phyloP scores from a whole-genome alignment of 2,888 invertebrate species.

The Lithophane socia region DNA sequence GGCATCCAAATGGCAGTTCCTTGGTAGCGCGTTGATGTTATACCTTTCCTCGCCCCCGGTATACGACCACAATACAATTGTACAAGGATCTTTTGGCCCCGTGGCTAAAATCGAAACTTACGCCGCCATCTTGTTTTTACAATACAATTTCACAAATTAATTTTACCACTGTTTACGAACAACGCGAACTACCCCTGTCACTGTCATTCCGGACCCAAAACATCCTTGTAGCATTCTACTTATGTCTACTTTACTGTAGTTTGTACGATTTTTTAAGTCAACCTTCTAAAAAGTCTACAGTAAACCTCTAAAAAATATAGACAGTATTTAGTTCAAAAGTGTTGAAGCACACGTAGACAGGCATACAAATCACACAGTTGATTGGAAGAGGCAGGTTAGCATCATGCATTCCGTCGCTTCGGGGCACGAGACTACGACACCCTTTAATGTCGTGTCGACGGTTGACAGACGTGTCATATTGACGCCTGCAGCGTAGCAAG shows the following conservation, averaged over 20 bases:
- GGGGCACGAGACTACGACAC: conserved; percentile 45
- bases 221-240: too few species aligned
- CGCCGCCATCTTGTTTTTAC: too few species aligned
- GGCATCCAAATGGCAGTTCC: neutral
- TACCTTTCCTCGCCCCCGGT: neutral
- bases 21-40: neutral
- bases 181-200: too few species aligned
- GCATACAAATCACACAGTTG: conserved; percentile 37
- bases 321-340: conserved; percentile 12
- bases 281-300: too few species aligned
- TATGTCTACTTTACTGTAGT: too few species aligned
- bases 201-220: too few species aligned
- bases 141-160: too few species aligned
- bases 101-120: too few species aligned
- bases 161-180: too few species aligned
- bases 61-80: neutral
- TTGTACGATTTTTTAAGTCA: too few species aligned
- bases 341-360: conserved; percentile 25
- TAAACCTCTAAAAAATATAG: too few species aligned
- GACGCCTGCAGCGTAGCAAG: conserved; percentile 12
- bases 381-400: conserved; percentile 48
- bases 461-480: conserved; percentile 22
- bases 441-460: conserved; percentile 30
- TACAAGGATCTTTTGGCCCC: too few species aligned
- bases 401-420: conserved; percentile 37